Evolutionary conservation across 2,113 vertebrate genomes (phyloP).

Genomic region (Glaucomys volans): DNA sequence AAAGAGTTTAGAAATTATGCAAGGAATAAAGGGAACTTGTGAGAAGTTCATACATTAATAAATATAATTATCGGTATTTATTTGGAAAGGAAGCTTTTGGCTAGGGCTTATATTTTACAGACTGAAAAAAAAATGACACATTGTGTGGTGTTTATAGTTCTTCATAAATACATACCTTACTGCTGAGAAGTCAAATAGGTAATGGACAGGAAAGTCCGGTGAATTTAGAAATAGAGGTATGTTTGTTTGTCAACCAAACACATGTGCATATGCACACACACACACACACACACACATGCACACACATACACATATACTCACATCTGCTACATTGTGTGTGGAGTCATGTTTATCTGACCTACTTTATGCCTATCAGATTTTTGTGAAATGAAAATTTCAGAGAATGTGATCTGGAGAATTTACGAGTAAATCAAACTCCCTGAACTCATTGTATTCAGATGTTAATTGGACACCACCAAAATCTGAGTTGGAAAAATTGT

Average conservation of each 20-base stretch:
- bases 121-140: neutral
- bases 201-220: neutral
- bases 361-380: neutral
- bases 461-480: neutral
- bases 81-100: neutral
- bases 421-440: fast-evolving
- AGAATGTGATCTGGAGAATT: neutral
- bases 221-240: neutral
- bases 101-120: neutral
- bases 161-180: neutral
- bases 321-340: neutral
- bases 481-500: neutral
- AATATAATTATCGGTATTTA: neutral
- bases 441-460: neutral
- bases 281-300: neutral
- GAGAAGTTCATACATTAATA: neutral
- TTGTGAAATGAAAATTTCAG: neutral
- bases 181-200: neutral
- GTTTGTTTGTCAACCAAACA: neutral
- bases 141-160: neutral
- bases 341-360: neutral
- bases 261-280: fast-evolving
- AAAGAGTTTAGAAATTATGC: neutral
- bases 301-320: neutral
- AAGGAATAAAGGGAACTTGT: neutral